Conservation (phyloP, 2,888 invertebrate species). For the Trachelus troglodyta region DNA sequence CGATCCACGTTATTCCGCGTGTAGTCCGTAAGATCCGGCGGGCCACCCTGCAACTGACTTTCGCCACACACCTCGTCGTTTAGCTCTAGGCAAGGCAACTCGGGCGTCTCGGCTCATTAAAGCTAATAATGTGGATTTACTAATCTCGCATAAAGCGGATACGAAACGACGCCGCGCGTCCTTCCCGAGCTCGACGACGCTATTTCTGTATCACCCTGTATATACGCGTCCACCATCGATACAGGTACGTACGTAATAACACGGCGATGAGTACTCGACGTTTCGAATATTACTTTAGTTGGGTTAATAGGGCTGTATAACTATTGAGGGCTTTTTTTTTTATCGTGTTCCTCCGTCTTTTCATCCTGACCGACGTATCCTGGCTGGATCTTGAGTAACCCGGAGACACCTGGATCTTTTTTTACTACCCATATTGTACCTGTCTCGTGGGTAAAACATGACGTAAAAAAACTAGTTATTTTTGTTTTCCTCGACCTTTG, state of each 20-base stretch:
- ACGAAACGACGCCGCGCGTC: constrained; percentile 1
- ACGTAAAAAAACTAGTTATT: neutral
- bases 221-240: neutral
- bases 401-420: neutral
- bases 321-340: neutral
- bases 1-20: constrained; percentile 46
- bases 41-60: constrained; percentile 55
- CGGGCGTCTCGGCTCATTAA: constrained; percentile 58
- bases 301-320: constrained; percentile 4
- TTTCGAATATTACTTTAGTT: constrained; percentile 14
- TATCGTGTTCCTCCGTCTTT: neutral
- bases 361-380: neutral
- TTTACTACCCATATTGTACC: neutral
- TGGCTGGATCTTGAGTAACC: neutral
- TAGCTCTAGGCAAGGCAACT: constrained; percentile 51
- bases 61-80: constrained; percentile 53
- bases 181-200: neutral
- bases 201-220: neutral
- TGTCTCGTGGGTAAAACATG: neutral
- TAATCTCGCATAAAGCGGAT: constrained; percentile 45
- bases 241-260: neutral
- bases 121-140: constrained; percentile 63
- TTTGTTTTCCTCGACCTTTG: neutral
- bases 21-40: constrained; percentile 32
- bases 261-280: neutral